Percentiles rank a stretch among this genome's conserved stretches.
Conservation (phyloP, 2,113 vertebrate genomes). For the Anarrhichthys ocellatus region DNA sequence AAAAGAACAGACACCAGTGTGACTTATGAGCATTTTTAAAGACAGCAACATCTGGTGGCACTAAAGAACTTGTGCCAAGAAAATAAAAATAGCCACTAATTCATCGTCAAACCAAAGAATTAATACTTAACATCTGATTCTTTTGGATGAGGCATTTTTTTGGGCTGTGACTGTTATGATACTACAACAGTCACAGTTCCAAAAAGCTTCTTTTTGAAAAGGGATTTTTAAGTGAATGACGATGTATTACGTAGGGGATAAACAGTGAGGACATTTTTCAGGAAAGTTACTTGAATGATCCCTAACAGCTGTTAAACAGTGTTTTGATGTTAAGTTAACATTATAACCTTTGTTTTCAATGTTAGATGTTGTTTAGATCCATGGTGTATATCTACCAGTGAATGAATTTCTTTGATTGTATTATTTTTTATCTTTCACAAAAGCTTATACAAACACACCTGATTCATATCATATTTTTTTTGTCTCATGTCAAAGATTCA, state of each 20-base stretch:
- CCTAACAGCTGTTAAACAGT: neutral
- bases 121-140: constrained; percentile 56
- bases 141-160: constrained; percentile 31
- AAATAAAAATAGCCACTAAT: constrained; percentile 54
- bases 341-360: neutral
- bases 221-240: neutral
- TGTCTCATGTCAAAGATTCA: neutral
- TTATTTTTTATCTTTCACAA: neutral
- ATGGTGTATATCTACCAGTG: neutral
- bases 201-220: constrained; percentile 17
- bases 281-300: neutral
- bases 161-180: constrained; percentile 1
- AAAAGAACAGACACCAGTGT: constrained; percentile 37
- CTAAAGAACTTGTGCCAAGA: constrained; percentile 43
- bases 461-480: neutral
- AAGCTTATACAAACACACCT: neutral
- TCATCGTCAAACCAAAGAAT: constrained; percentile 38
- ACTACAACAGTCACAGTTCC: neutral
- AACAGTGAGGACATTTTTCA: neutral
- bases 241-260: neutral
- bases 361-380: neutral
- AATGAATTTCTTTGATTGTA: neutral
- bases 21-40: constrained; percentile 61
- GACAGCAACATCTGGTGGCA: constrained; percentile 69
- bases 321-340: neutral